Evolutionary conservation across 2,113 vertebrate genomes (phyloP).

Genomic region (Macroglossus sobrinus): DNA sequence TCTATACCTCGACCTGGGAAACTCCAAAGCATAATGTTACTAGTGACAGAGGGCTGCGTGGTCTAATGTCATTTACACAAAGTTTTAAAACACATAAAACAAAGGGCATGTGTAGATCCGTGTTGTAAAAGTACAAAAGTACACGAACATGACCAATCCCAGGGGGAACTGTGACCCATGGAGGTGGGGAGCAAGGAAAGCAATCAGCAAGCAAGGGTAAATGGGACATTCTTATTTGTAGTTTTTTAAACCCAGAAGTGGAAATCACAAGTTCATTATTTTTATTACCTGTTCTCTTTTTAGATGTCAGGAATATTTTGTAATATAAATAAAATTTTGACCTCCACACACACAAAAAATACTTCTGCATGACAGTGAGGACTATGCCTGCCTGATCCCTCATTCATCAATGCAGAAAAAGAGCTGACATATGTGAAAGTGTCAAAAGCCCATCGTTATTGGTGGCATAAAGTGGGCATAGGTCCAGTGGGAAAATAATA

Average conservation of each 20-base stretch:
- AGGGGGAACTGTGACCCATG: background rate
- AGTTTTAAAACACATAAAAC: background rate
- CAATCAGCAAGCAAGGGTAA: background rate
- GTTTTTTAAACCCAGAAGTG: background rate
- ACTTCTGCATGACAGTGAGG: background rate
- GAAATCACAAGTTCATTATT: background rate
- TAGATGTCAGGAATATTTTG: background rate
- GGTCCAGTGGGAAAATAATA: background rate
- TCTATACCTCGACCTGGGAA: background rate
- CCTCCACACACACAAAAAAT: background rate
- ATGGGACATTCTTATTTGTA: background rate
- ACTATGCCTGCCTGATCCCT: background rate
- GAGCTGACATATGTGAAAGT: background rate
- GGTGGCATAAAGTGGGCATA: background rate
- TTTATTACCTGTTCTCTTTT: background rate
- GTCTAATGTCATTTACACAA: background rate
- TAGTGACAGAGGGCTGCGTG: background rate
- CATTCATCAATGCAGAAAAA: background rate
- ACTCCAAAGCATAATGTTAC: background rate
- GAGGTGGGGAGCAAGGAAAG: background rate
- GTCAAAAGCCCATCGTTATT: background rate
- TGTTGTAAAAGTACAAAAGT: background rate
- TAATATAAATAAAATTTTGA: background rate
- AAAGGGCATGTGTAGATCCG: background rate
- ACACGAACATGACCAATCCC: background rate